phyloP scores from a whole-genome alignment of 2,888 invertebrate species.

The Drosophila monieri region DNA sequence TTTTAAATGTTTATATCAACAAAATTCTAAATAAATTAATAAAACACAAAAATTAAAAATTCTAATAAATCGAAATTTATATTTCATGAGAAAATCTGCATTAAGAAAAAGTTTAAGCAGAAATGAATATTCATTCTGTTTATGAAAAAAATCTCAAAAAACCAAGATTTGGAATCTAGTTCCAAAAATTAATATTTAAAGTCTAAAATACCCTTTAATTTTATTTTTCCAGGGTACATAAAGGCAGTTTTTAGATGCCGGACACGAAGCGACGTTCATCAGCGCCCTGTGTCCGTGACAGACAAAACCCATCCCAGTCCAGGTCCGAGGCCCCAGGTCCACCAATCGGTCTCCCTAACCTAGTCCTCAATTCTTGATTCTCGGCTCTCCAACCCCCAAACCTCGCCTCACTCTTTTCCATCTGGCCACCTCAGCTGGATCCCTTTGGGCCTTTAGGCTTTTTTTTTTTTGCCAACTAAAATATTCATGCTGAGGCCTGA shows the following conservation, averaged over 20 bases:
- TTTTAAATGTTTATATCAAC: too few species aligned
- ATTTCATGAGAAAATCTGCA: too few species aligned
- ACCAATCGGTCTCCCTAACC: slow-evolving; percentile 2
- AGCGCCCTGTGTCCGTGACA: slow-evolving; percentile 48
- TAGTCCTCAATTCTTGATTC: slow-evolving; percentile 15
- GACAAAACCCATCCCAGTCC: slow-evolving; percentile 46
- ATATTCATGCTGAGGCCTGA: slow-evolving; percentile 69
- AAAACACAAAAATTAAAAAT: too few species aligned
- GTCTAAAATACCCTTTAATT: slow-evolving; percentile 16
- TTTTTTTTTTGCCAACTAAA: slow-evolving; percentile 61
- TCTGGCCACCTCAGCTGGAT: slow-evolving; percentile 21
- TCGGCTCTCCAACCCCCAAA: neutral
- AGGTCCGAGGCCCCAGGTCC: slow-evolving; percentile 8
- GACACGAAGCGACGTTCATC: slow-evolving; percentile 76
- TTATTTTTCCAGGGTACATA: neutral
- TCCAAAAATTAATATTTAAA: too few species aligned
- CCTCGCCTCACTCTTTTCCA: neutral
- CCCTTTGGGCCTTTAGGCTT: slow-evolving; percentile 40
- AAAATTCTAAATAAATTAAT: too few species aligned
- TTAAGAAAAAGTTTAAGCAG: too few species aligned
- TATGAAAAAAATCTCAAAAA: too few species aligned
- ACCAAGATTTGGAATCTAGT: too few species aligned
- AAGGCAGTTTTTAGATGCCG: slow-evolving; percentile 65
- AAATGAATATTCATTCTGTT: too few species aligned
- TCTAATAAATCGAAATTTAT: too few species aligned